Base-by-base conservation (phyloP, 2,888 invertebrate genomes). In the Argynnis bischoffii region DNA sequence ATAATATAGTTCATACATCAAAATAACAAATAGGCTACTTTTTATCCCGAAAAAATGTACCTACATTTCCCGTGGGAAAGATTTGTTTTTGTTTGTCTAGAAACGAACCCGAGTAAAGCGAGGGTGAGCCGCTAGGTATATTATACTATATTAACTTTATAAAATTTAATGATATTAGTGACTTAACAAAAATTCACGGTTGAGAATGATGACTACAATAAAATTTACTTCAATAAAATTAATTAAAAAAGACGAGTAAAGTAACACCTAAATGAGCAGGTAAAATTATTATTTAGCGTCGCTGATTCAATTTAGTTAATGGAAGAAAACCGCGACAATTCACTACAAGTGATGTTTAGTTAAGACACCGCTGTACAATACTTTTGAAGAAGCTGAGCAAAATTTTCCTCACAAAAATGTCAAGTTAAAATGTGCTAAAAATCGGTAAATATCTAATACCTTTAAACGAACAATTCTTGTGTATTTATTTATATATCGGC, bases 281-380 rank as follows among this genome's bases (percentile, higher is more conserved):
- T 75, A 72, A 72, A 79, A 76, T 78, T 78, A 76, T 78, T 78
- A 81, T 77, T 79, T 74, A 75, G 77, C 72, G 76, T 79, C 77
- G 78, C 77, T 80, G 79, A 82, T 83, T 84, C 82, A 84, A 88
- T 88, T 87, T 81, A 55, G 79, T 67, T 86, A 87, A 88, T 87
- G 83, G 83, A 84, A 80, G 78, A 76, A 79, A 72, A 76, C 79
- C 72, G 69, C 73, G 72, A 75, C 76, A 76, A 70, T 74, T 69
- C 66, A 65, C 66, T 68, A 67, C 50, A 70, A 68, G 67, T 61
- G 51, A 69, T 70, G 72, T 74, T 74, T 71, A 72, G 73, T 74
- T 69, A 70, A 69, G 60, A 65, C 54, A 57, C 41, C 21, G 55
- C 55, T 46, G 55, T 56, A 46, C 57, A 65, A 66, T 67, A 68